Conservation (phyloP, 1,140 invertebrate species). For the Acyrthosiphon pisum region DNA sequence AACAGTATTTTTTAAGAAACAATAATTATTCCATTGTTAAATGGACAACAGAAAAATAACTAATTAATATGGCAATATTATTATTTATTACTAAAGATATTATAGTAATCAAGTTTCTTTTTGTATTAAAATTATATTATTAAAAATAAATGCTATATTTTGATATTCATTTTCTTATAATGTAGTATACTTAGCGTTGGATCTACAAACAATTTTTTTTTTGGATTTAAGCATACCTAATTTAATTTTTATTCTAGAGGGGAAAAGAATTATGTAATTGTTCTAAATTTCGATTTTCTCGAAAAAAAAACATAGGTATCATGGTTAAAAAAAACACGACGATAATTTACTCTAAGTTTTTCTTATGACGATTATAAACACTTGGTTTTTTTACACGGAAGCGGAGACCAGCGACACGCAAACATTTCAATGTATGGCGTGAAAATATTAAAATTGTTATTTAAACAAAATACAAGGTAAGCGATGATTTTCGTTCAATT, state of each 20-base stretch:
- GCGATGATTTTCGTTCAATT: not conserved
- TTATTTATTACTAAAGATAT: not conserved
- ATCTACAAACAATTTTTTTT: no score
- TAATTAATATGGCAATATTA: not conserved
- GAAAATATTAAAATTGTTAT: no score
- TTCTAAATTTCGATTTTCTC: not conserved
- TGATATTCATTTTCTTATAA: not conserved
- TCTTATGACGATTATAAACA: not conserved
- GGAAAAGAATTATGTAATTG: not conserved
- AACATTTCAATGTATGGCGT: not conserved
- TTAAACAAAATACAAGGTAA: not conserved
- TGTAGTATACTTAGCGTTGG: not conserved
- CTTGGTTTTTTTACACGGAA: not conserved
- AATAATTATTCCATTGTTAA: not conserved
- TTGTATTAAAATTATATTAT: not conserved
- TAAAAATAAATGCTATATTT: not conserved
- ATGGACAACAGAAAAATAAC: not conserved
- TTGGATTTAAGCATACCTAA: no score
- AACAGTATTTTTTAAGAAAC: not conserved
- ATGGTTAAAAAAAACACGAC: not conserved
- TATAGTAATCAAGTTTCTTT: not conserved
- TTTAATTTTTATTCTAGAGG: not conserved
- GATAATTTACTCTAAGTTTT: not conserved
- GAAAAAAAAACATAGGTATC: not conserved
- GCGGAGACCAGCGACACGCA: not conserved